phyloP scores from a whole-genome alignment of 2,888 invertebrate species.

The Drosophila helvetica region DNA sequence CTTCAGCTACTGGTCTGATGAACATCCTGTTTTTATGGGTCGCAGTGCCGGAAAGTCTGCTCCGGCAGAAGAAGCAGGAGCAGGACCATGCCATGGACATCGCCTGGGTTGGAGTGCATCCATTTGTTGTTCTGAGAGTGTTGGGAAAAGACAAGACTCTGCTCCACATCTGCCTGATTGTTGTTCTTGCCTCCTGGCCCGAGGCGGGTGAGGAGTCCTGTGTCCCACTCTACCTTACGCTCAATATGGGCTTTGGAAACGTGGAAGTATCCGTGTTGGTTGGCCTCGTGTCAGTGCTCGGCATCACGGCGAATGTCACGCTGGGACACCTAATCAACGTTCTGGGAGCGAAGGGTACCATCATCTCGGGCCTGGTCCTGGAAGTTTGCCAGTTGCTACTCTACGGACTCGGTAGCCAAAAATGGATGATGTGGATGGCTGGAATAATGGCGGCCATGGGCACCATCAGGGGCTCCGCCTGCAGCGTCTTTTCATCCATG shows the following conservation, averaged over 20 bases:
- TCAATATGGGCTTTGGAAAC: slow-evolving; percentile 7
- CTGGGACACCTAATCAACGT: slow-evolving; percentile 4
- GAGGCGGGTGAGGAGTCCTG: slow-evolving; percentile 1
- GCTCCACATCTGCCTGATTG: slow-evolving; percentile 13
- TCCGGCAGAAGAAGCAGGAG: not conserved
- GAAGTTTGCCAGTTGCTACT: slow-evolving; percentile 2
- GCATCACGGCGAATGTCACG: slow-evolving; percentile 6
- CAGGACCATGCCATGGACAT: not conserved
- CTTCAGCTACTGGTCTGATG: not conserved
- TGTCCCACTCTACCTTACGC: slow-evolving; percentile 1
- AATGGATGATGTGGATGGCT: slow-evolving; percentile 17
- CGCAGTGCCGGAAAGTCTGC: slow-evolving; percentile 18
- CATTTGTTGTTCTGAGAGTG: not conserved
- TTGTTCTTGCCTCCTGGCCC: slow-evolving; percentile 4
- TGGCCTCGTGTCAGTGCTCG: slow-evolving; percentile 6
- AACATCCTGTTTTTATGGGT: slow-evolving; percentile 11
- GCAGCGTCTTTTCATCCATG: slow-evolving; percentile 3
- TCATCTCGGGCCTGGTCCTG: slow-evolving; percentile 4
- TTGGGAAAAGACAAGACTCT: slow-evolving; percentile 8
- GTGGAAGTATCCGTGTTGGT: slow-evolving; percentile 13
- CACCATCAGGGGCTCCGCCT: not conserved
- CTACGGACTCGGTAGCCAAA: slow-evolving; percentile 2
- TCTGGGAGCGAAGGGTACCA: slow-evolving; percentile 11
- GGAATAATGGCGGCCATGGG: slow-evolving; percentile 3
- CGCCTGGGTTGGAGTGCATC: not conserved